Evolutionary conservation across 2,113 vertebrate genomes (phyloP), one percentile per base, ranked within the genome.

Genomic region (Engystomops pustulosus): DNA sequence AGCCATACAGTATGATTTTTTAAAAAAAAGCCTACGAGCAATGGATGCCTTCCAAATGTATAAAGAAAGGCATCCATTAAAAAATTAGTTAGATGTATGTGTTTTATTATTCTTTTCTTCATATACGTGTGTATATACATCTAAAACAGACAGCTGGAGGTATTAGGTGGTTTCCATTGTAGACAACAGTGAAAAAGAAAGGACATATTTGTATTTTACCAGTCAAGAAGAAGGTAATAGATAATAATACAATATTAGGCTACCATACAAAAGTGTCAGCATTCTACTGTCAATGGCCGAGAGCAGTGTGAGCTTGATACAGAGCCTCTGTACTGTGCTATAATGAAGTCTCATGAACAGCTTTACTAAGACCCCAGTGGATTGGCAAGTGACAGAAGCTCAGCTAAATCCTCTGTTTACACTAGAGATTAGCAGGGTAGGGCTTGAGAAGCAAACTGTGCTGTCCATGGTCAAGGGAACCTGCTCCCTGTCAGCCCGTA

Each of bases 321-420:
- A 71, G 86, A 88, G 86, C 67, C 86, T 87, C 89, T 62, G 85
- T 53, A 2, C 71, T 86, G 86, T 88, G 87, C 7, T 2, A 84
- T 91, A 93, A 92, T 67, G 87, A 91, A 90, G 91, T 88, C 91
- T 92, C 81, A 89, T 80, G 88, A 93, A 93, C 92, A 91, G 78
- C 93, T 93, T 89, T 90, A 90, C 91, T 93, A 93, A 93, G 90
- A 93, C 94, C 92, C 93, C 91, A 93, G 93, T 93, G 93, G 92
- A 93, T 93, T 94, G 92, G 90, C 91, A 93, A 93, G 92, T 94
- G 93, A 94, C 94, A 95, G 94, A 95, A 94, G 94, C 93, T 86
- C 87, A 89, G 89, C 92, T 93, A 95, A 95, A 95, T 95, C 94
- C 94, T 94, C 93, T 95, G 94, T 95, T 95, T 91, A 95, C 95